These are phyloP conservation scores for Physella acuta DNA, from an alignment of 1,140 invertebrate genomes.

Conservation along the genomic window DNA sequence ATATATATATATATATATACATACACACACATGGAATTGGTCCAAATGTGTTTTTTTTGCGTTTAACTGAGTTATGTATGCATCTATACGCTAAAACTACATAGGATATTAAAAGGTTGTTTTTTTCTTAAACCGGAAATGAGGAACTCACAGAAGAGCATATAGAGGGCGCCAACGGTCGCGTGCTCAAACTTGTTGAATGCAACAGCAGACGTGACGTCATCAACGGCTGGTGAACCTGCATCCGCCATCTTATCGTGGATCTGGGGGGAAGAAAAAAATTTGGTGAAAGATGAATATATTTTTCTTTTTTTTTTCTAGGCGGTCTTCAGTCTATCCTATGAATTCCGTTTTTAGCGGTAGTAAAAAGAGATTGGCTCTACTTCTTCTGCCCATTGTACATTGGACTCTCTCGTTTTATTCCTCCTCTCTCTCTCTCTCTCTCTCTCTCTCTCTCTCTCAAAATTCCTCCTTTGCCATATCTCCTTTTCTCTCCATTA, in stretches of 20 bases:
- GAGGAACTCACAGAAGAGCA: constrained; percentile 36
- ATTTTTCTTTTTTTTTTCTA: neutral
- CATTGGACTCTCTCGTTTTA: neutral
- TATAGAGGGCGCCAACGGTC: constrained; percentile 31
- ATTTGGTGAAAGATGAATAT: neutral
- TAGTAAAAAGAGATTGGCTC: neutral
- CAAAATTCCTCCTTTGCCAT: no score
- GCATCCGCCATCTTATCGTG: constrained; percentile 6
- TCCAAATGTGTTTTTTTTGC: no score
- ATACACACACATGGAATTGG: no score
- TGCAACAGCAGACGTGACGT: neutral
- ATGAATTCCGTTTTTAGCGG: neutral
- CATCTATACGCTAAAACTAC: no score
- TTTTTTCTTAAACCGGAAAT: no score
- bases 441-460: no score
- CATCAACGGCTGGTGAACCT: neutral
- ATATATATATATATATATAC: no score
- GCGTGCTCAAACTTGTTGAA: constrained; percentile 34
- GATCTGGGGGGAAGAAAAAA: neutral
- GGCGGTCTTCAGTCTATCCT: neutral
- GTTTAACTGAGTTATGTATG: no score
- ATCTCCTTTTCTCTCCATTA: neutral
- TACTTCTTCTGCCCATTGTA: neutral
- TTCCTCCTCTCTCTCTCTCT: neutral
- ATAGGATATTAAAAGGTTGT: no score